These are phyloP conservation scores for Alfaro cultratus DNA, from an alignment of 2,797 vertebrate genomes.

Conservation along the genomic window DNA sequence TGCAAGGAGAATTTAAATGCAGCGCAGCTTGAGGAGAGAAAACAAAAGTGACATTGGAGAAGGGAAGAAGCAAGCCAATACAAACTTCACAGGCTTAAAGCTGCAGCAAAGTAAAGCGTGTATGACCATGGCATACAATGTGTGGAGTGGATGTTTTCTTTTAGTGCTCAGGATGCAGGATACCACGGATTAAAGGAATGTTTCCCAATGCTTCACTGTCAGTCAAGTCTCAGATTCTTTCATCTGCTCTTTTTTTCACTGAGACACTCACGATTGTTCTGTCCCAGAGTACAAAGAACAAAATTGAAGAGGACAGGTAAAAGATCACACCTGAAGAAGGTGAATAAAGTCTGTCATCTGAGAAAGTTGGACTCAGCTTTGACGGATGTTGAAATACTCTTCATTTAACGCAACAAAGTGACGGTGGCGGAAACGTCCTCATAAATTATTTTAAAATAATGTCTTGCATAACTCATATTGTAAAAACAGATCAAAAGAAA, in stretches of 20 bases:
- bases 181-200: neutral
- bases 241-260: conserved; percentile 15
- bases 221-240: conserved; percentile 31
- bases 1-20: neutral
- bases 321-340: neutral
- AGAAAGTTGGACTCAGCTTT: neutral
- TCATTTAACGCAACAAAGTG: neutral
- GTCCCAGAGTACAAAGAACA: neutral
- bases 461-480: neutral
- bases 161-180: conserved; percentile 14
- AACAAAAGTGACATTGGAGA: neutral
- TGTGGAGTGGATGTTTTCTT: conserved; percentile 14
- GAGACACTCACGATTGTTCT: neutral
- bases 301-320: neutral
- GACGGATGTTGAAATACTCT: neutral
- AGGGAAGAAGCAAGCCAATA: neutral
- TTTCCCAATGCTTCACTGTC: conserved; percentile 23
- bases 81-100: neutral
- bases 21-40: neutral
- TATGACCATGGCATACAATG: neutral
- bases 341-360: neutral
- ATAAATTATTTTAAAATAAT: neutral
- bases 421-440: neutral
- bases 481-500: neutral
- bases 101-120: neutral